These are phyloP conservation scores for Mamestra configurata DNA, from an alignment of 1,140 invertebrate species.

Conservation along the genomic window DNA sequence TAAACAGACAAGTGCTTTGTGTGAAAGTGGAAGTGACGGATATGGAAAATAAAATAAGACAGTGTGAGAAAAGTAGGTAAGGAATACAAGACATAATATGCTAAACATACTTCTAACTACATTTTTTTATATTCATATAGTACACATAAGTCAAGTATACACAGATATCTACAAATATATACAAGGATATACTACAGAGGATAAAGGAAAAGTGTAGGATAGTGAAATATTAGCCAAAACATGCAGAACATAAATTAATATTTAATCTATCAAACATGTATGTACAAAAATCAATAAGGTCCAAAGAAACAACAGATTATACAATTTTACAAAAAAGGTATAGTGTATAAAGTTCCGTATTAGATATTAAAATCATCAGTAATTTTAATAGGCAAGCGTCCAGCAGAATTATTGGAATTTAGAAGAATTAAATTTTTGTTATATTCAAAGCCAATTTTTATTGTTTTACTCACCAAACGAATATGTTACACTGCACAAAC, in stretches of 20 bases:
- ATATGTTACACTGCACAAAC: slow-evolving; percentile 54
- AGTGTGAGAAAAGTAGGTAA: neutral
- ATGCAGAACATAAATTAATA: neutral
- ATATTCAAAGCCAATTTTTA: slow-evolving; percentile 28
- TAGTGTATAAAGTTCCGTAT: slow-evolving; percentile 6
- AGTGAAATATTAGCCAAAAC: slow-evolving; percentile 11
- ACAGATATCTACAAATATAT: slow-evolving; percentile 7
- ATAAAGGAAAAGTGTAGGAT: neutral
- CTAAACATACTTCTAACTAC: neutral
- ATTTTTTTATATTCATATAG: neutral
- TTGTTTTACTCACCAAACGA: slow-evolving; percentile 55
- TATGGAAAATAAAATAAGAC: neutral
- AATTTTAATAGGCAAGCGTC: slow-evolving; percentile 45
- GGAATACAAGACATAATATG: neutral
- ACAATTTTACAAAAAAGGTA: neutral
- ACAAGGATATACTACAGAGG: neutral
- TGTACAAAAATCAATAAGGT: neutral
- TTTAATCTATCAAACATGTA: slow-evolving; percentile 9
- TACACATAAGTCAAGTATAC: neutral
- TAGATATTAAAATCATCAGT: slow-evolving; percentile 42
- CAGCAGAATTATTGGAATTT: slow-evolving; percentile 43
- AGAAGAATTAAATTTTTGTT: slow-evolving; percentile 40
- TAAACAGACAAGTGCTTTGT: slow-evolving; percentile 5
- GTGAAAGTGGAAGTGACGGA: slow-evolving; percentile 7
- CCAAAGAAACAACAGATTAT: neutral